Base-by-base conservation (phyloP, 2,888 invertebrate genomes). In the Parnassius apollo region DNA sequence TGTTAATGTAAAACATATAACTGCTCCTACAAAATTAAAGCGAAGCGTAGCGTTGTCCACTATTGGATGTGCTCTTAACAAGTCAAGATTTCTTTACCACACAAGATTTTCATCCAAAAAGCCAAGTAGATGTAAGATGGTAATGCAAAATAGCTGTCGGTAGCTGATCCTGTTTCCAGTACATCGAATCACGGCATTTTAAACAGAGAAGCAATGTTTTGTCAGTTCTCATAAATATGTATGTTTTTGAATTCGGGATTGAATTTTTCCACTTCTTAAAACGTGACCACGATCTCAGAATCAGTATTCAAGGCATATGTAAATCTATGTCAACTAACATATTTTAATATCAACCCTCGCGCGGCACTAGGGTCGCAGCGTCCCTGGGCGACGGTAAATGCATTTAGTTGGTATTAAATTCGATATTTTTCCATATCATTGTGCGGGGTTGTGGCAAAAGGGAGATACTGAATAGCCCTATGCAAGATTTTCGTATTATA, bases 381-480 rank as follows among this genome's bases (percentile, higher is more conserved):
- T 69, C 78, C 82, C 81, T 71, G 57, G 70, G 69, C 66, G 71
- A 71, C 70, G 71, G 65, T 66, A 72, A 79, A 76, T 70, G 76
- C 76, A 80, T 82, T 83, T 82, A 80, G 83, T 84, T 76, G 80
- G 81, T 85, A 86, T 85, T 89, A 85, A 86, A 90, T 86, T 78
- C 76, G 82, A 89, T 90, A 90, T 90, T 90, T 90, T 90, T 90
- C 86, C 85, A 87, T 87, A 86, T 86, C 86, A 86, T 80, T 83
- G 81, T 83, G 72, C 70, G 73, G 78, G 83, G 75, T 75, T 69
- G 69, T 66, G 74, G 74, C 68, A 62, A 73, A 74, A 74, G 83
- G 83, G 80, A 71, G 75, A 75, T 68, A 59, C 53, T 56, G 83
- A 77, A 83, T 63, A 64, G 70, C 55, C 35, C 72, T 77, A 86